Conservation (phyloP, 2,888 invertebrate genomes). For the Megastigmus dorsalis region DNA sequence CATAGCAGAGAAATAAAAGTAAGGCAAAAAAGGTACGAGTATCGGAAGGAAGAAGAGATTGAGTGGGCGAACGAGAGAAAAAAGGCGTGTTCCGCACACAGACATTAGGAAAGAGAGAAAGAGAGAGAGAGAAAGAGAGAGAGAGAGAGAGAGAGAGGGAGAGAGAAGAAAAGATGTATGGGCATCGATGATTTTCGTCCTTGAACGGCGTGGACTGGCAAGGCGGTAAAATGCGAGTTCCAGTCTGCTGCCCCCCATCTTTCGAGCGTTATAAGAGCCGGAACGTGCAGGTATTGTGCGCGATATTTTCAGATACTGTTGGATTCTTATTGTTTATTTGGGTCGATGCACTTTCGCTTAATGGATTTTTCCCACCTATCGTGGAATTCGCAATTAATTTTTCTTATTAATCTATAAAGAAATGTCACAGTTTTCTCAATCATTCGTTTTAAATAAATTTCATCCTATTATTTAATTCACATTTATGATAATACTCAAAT, state of each 20-base stretch:
- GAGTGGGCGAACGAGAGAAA: not conserved
- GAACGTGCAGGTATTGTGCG: constrained; percentile 30
- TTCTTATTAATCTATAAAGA: not conserved
- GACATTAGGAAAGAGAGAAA: not conserved
- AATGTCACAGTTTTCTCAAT: not conserved
- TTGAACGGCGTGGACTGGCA: constrained; percentile 48
- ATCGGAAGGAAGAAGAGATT: not conserved
- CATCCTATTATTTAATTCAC: no score
- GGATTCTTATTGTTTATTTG: constrained; percentile 34
- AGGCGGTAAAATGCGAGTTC: constrained; percentile 52
- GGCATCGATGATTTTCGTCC: constrained; percentile 53
- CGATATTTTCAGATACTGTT: constrained; percentile 31
- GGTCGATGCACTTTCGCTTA: constrained; percentile 22
- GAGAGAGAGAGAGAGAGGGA: not conserved
- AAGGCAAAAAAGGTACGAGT: not conserved
- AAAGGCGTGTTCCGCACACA: no score
- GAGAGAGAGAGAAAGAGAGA: not conserved
- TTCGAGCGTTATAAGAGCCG: constrained; percentile 50
- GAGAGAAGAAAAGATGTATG: not conserved
- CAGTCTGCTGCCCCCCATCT: constrained; percentile 56
- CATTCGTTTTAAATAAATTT: no score
- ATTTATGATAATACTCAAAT: no score
- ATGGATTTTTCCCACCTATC: no score
- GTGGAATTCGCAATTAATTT: constrained; percentile 19
- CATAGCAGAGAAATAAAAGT: constrained; percentile 4